A percentile compares a stretch with the other conserved stretches of the same genome.
These are phyloP conservation scores for Luscinia megarhynchos DNA, from an alignment of 2,797 vertebrate genomes.

Conservation along the genomic window DNA sequence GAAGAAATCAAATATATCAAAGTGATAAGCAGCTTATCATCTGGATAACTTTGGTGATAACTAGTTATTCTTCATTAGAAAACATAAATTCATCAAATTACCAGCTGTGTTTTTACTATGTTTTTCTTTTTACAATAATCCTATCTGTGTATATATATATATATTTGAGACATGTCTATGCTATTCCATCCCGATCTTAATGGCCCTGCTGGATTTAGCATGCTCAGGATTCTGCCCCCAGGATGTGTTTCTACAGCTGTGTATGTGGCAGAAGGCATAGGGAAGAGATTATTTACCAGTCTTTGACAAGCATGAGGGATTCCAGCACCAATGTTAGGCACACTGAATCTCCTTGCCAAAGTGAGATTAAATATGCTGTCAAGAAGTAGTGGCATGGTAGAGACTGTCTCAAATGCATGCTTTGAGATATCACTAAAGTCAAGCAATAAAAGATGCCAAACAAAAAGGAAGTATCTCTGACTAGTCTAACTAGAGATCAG, in stretches of 20 bases:
- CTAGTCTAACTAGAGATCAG: neutral
- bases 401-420: neutral
- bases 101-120: neutral
- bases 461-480: neutral
- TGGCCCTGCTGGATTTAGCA: neutral
- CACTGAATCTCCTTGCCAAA: neutral
- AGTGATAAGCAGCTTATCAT: neutral
- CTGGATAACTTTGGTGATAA: neutral
- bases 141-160: neutral
- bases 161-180: no score
- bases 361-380: constrained; percentile 7
- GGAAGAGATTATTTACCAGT: constrained; percentile 43
- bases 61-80: neutral
- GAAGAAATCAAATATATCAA: neutral
- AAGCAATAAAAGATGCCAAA: neutral
- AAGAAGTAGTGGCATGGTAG: neutral
- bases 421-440: neutral
- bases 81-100: neutral
- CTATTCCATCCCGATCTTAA: neutral
- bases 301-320: constrained; percentile 36
- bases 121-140: neutral
- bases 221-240: constrained; percentile 32
- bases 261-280: constrained; percentile 36
- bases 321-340: neutral
- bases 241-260: constrained; percentile 40